These are phyloP conservation scores for Sparus aurata DNA, from an alignment of 2,797 vertebrate species.

Conservation along the genomic window DNA sequence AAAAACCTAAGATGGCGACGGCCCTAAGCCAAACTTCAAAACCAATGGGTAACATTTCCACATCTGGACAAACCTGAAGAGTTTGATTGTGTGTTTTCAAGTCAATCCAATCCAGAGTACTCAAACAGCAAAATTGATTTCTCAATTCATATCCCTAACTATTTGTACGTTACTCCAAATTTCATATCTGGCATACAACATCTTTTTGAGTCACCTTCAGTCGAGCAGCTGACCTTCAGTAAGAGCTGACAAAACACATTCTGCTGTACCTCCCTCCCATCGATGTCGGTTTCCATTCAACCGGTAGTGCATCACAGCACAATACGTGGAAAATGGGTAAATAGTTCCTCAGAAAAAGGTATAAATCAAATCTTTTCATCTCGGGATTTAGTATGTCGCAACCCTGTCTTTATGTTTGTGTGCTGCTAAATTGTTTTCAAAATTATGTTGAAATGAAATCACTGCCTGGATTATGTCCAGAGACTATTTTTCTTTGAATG, in stretches of 20 bases:
- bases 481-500: too few species aligned
- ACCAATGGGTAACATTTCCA: too few species aligned
- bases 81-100: too few species aligned
- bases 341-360: neutral
- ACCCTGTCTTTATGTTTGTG: too few species aligned
- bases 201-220: neutral
- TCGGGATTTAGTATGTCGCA: neutral
- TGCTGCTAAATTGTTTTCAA: too few species aligned
- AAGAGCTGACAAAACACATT: neutral
- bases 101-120: too few species aligned
- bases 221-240: conserved; percentile 16
- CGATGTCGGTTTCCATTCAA: neutral
- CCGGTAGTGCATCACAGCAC: neutral
- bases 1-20: too few species aligned
- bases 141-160: neutral
- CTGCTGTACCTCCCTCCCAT: neutral
- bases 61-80: too few species aligned
- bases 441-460: too few species aligned
- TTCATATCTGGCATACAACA: neutral
- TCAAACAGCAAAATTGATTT: too few species aligned
- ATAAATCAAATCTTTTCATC: neutral
- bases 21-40: too few species aligned
- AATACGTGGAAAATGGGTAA: neutral
- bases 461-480: too few species aligned
- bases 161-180: neutral